Evolutionary conservation across 2,797 vertebrate genomes (phyloP).

Genomic region (Salarias fasciatus): DNA sequence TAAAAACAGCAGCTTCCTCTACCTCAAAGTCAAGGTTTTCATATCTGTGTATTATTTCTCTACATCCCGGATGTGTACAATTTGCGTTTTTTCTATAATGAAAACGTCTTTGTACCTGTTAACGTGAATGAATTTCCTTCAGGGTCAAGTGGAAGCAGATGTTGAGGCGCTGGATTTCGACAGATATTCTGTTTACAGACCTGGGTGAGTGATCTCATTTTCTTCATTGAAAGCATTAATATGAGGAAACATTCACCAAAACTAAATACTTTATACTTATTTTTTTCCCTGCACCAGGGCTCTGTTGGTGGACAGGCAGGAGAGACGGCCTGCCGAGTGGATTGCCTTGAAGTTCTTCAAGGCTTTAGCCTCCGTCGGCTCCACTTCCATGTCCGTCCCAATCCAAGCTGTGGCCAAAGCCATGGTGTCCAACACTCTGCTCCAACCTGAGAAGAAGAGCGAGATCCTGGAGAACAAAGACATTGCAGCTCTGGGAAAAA

Average conservation of each 20-base stretch:
- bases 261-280: too few species aligned
- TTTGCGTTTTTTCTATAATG: not conserved
- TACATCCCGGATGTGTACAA: too few species aligned
- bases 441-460: slow-evolving; percentile 66
- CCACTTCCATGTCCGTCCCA: slow-evolving; percentile 77
- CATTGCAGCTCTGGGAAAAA: slow-evolving; percentile 77
- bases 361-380: slow-evolving; percentile 64
- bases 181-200: slow-evolving; percentile 83
- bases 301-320: slow-evolving; percentile 82
- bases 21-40: slow-evolving; percentile 83
- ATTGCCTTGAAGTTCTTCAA: slow-evolving; percentile 75
- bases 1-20: slow-evolving; percentile 82
- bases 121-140: slow-evolving; percentile 31
- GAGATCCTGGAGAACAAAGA: slow-evolving; percentile 85
- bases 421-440: slow-evolving; percentile 79
- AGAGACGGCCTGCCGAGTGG: slow-evolving; percentile 82
- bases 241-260: too few species aligned
- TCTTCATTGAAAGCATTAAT: not conserved
- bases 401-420: slow-evolving; percentile 73
- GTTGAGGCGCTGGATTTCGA: slow-evolving; percentile 82
- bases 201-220: slow-evolving; percentile 77
- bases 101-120: not conserved
- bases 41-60: too few species aligned
- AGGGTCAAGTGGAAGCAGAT: slow-evolving; percentile 86
- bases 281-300: too few species aligned